Evolutionary conservation across 2,888 invertebrate genomes (phyloP), one percentile per base, ranked within the genome.

Genomic region (Drosophila mercatorum): DNA sequence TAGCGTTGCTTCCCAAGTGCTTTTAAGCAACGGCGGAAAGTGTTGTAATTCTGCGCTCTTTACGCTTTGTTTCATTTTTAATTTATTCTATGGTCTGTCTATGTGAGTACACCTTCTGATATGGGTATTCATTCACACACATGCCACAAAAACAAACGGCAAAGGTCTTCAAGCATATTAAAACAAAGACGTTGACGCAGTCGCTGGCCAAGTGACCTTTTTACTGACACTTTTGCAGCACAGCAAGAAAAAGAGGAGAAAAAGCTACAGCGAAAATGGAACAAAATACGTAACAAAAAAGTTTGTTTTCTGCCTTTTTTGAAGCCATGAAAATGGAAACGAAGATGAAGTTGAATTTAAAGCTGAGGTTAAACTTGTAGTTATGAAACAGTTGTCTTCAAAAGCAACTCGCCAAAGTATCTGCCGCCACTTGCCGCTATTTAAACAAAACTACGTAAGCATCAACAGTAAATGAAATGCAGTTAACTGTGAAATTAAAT

Each of bases 51-150:
- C 72, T 71, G 76, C 79, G 78, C 78, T 86, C 78, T 88, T 89
- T 85, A 89, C 91, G 88, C 89, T 90, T 88, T 89, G 90, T 86
- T 88, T 88, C 86, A 73, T 81, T 88, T 90, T 86, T 90, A 88
- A 90, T 90, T 90, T 90, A 88, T 90, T 88, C 91, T 88, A 73
- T 72, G 78, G 74, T 55, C 65, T 69, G 71, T 65, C 80, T 62
- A 72, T 71, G 80, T 73, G 75, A 78, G 81, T 90, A 79, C 76
- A 64, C 66, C 76, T 73, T 69, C 74, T 76, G 44, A 57, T 55
- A 47, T 28, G 53, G 36, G 17, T 47, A 74, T 72, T 78, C 76
- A 77, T 75, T 83, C 77, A 72, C 87, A 81, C 80, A 84, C 71
- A 79, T 81, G 81, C 68, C 81, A 34, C 44, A 61, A 44, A 38